phyloP scores from a whole-genome alignment of 2,888 invertebrate species.

The Plemyria rubiginata region DNA sequence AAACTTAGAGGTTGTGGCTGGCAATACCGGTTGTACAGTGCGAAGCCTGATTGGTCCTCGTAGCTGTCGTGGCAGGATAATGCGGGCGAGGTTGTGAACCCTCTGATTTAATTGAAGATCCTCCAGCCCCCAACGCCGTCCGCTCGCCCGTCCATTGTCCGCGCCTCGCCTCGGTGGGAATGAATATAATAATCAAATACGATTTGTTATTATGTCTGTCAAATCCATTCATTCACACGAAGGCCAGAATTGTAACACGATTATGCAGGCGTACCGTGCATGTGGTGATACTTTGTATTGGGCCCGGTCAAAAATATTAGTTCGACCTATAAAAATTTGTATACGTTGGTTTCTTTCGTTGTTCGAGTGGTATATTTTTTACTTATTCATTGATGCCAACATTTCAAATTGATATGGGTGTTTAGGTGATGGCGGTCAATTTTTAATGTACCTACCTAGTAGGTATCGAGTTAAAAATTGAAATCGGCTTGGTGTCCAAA shows the following conservation, averaged over 20 bases:
- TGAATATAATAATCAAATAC: conserved; percentile 47
- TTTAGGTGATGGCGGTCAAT: not conserved
- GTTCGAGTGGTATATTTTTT: not conserved
- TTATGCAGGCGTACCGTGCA: conserved; percentile 27
- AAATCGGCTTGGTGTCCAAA: no score
- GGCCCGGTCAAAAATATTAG: conserved; percentile 10
- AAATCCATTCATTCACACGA: conserved; percentile 41
- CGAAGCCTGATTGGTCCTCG: conserved; percentile 65
- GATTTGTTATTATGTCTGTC: conserved; percentile 44
- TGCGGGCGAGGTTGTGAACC: conserved; percentile 77
- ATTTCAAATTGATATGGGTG: not conserved
- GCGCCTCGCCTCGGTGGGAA: conserved; percentile 46
- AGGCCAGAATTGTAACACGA: conserved; percentile 33
- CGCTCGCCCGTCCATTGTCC: conserved; percentile 55
- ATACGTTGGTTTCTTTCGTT: not conserved
- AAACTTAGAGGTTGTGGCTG: conserved; percentile 7
- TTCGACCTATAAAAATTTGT: conserved; percentile 1
- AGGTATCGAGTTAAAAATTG: not conserved
- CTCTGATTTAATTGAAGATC: conserved; percentile 80
- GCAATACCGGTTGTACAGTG: conserved; percentile 40
- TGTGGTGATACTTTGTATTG: conserved; percentile 29
- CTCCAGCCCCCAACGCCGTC: conserved; percentile 55
- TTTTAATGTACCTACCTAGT: not conserved
- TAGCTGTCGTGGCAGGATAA: conserved; percentile 63
- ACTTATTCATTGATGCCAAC: not conserved